A percentile compares a stretch with the other conserved stretches of the same genome.
phyloP scores from a whole-genome alignment of 2,113 vertebrate species.

The Coracopsis vasa region DNA sequence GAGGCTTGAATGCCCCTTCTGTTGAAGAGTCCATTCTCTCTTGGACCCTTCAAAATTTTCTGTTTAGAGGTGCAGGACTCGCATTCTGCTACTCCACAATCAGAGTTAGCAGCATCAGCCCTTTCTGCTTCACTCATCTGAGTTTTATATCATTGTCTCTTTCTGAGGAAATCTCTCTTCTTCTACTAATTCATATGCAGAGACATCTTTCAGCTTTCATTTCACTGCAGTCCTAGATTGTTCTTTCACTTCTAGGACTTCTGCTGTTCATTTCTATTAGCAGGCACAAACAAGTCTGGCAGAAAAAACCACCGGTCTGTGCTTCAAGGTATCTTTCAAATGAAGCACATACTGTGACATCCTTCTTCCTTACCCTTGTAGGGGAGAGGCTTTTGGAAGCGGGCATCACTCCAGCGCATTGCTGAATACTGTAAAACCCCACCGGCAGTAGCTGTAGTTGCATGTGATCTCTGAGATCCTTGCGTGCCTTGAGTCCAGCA shows the following conservation, averaged over 20 bases:
- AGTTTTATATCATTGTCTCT: neutral
- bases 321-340: neutral
- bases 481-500: neutral
- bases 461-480: neutral
- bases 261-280: neutral
- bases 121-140: neutral
- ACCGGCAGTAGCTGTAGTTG: neutral
- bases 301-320: neutral
- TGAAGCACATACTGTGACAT: neutral
- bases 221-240: neutral
- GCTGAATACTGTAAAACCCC: neutral
- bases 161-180: neutral
- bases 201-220: neutral
- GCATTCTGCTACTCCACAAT: neutral
- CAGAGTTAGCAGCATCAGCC: neutral
- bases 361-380: neutral
- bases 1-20: neutral
- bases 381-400: neutral
- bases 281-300: neutral
- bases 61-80: neutral
- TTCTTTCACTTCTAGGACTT: neutral
- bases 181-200: neutral
- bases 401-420: neutral
- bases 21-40: neutral
- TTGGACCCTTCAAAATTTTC: neutral